Percentiles rank a stretch among this genome's conserved stretches.
Evolutionary conservation across 2,888 invertebrate species (phyloP).

Genomic region (Amitus sp.): DNA sequence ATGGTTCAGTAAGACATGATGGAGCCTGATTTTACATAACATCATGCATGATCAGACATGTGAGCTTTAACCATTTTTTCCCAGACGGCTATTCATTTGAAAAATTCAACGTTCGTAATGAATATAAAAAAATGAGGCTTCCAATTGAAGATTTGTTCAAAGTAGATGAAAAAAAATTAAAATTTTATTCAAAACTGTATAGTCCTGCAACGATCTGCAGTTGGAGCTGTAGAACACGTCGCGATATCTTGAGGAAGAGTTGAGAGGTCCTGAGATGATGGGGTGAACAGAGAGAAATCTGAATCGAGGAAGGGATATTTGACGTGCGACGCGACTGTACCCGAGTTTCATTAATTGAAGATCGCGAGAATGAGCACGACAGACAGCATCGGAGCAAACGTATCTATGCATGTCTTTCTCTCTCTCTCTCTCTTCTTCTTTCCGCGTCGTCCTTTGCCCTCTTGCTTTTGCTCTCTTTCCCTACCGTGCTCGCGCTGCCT

Average conservation of each 20-base stretch:
- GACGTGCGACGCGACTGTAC: slow-evolving; percentile 66
- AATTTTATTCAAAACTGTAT: slow-evolving; percentile 1
- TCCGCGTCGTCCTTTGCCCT: slow-evolving; percentile 34
- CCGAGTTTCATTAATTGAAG: slow-evolving; percentile 66
- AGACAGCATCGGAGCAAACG: slow-evolving; percentile 60
- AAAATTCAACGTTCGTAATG: too few relatives aligned
- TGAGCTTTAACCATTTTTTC: too few relatives aligned
- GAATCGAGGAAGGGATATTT: slow-evolving; percentile 57
- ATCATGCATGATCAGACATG: too few relatives aligned
- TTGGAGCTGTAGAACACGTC: neutral
- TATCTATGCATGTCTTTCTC: slow-evolving; percentile 20
- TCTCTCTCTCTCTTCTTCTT: slow-evolving; percentile 31
- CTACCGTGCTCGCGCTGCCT: slow-evolving; percentile 28
- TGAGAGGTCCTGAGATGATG: slow-evolving; percentile 46
- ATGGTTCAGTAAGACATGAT: too few relatives aligned
- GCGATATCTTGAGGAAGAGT: slow-evolving; percentile 35
- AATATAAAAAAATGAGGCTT: too few relatives aligned
- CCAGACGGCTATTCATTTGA: too few relatives aligned
- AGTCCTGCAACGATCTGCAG: neutral
- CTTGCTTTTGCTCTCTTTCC: slow-evolving; percentile 44
- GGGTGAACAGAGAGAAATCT: slow-evolving; percentile 39
- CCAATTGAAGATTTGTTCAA: neutral
- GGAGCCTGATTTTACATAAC: too few relatives aligned
- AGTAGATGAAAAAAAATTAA: neutral
- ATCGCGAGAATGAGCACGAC: slow-evolving; percentile 64